These are phyloP conservation scores for Ostrea denselamellosa DNA, from an alignment of 1,140 invertebrate genomes.

Conservation along the genomic window DNA sequence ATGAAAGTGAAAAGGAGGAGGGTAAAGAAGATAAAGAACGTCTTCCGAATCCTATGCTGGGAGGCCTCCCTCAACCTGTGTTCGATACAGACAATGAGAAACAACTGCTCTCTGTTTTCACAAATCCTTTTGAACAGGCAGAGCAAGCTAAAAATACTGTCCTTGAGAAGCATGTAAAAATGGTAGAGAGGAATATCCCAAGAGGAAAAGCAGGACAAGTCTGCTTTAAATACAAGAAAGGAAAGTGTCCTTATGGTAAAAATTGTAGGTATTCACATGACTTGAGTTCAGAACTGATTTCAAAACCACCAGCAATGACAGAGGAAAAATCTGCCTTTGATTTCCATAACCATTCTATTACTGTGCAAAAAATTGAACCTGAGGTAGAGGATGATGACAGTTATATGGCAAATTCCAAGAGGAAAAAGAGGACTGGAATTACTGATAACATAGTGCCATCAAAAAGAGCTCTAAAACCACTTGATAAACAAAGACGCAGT, in stretches of 20 bases:
- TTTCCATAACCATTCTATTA: constrained; percentile 6
- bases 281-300: constrained; percentile 82
- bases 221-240: constrained; percentile 95
- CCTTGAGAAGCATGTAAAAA: constrained; percentile 95
- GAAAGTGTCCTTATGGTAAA: constrained; percentile 92
- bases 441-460: constrained; percentile 88
- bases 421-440: constrained; percentile 89
- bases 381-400: constrained; percentile 68
- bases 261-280: constrained; percentile 96
- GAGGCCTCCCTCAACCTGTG: constrained; percentile 55
- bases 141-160: constrained; percentile 92
- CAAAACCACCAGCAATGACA: constrained; percentile 30
- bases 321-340: constrained; percentile 3
- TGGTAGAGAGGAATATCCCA: constrained; percentile 86
- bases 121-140: constrained; percentile 93
- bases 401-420: constrained; percentile 76
- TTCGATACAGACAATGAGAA: background rate
- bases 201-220: constrained; percentile 89
- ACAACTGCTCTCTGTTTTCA: constrained; percentile 86
- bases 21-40: constrained; percentile 41
- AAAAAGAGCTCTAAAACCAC: constrained; percentile 91
- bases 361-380: constrained; percentile 19
- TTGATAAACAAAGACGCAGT: constrained; percentile 83
- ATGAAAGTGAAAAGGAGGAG: constrained; percentile 42
- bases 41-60: constrained; percentile 67